Conservation (phyloP, 64 coral and sea anemone species). For the Porites lutea region DNA sequence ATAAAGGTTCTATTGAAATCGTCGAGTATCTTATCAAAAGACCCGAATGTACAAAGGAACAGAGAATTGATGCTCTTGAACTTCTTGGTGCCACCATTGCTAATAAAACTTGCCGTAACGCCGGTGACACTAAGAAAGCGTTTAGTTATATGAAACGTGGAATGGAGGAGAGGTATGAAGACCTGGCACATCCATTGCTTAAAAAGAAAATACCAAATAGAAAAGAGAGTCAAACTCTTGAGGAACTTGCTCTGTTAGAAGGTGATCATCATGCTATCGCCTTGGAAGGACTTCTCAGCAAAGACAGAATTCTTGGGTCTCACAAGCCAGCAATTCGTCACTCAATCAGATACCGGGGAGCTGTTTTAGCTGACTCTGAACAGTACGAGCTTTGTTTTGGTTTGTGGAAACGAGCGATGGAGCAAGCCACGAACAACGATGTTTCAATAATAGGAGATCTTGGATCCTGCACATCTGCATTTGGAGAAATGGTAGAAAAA, state of each 20-base stretch:
- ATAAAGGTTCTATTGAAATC: conserved; percentile 54
- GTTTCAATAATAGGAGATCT: conserved; percentile 48
- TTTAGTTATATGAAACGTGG: background rate
- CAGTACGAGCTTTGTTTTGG: conserved; percentile 72
- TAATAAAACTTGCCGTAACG: background rate
- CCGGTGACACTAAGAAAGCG: conserved; percentile 35
- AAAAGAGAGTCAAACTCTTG: too few relatives aligned
- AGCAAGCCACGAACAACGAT: conserved; percentile 60
- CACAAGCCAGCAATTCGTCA: conserved; percentile 42
- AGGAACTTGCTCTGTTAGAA: too few relatives aligned
- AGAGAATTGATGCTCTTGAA: too few relatives aligned
- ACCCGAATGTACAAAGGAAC: background rate
- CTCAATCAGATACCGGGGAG: conserved; percentile 71
- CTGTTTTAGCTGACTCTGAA: conserved; percentile 70
- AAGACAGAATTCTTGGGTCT: conserved; percentile 66
- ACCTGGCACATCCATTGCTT: background rate
- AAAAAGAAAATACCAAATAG: conserved; percentile 33
- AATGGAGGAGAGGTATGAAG: conserved; percentile 47
- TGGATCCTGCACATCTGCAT: conserved; percentile 55
- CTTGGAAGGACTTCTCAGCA: conserved; percentile 65
- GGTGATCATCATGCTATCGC: too few relatives aligned
- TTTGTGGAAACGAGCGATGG: conserved; percentile 75
- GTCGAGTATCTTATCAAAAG: conserved; percentile 64
- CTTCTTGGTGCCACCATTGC: background rate
- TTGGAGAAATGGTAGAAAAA: conserved; percentile 74